Evolutionary conservation across 1,140 invertebrate genomes (phyloP).

Genomic region (Plectrocnemia conspersa): DNA sequence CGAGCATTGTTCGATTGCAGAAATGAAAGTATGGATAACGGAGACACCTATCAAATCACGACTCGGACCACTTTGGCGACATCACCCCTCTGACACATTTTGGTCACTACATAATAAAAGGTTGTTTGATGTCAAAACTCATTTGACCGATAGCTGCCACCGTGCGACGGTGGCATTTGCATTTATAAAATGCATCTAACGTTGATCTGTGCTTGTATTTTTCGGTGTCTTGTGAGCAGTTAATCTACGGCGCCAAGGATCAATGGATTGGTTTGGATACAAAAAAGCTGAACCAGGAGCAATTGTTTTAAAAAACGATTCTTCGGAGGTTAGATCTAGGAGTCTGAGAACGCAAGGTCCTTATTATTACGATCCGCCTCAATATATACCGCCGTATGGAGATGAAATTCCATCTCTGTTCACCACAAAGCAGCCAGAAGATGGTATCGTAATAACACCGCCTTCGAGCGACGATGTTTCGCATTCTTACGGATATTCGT

Average conservation of each 20-base stretch:
- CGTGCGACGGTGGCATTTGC: slow-evolving; percentile 4
- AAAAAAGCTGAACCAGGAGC: neutral
- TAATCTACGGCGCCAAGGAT: neutral
- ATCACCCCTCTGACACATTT: slow-evolving; percentile 25
- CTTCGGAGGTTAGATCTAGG: neutral
- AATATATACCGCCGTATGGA: slow-evolving; percentile 24
- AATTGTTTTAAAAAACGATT: neutral
- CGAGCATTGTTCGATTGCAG: too few species aligned
- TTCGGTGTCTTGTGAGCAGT: neutral
- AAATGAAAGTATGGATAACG: slow-evolving; percentile 1
- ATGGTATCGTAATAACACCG: slow-evolving; percentile 26
- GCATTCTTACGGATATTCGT: slow-evolving; percentile 27
- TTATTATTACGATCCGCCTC: slow-evolving; percentile 27
- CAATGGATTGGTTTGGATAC: neutral
- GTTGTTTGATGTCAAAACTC: slow-evolving; percentile 15
- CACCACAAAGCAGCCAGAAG: slow-evolving; percentile 19
- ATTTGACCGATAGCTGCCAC: slow-evolving; percentile 8
- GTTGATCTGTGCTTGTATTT: slow-evolving; percentile 4
- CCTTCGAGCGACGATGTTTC: slow-evolving; percentile 22
- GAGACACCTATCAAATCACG: too few species aligned
- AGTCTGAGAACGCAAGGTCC: slow-evolving; percentile 15
- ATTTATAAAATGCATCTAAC: slow-evolving; percentile 6
- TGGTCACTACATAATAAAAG: slow-evolving; percentile 26
- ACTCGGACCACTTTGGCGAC: slow-evolving; percentile 24
- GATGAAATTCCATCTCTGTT: slow-evolving; percentile 17